These are phyloP conservation scores for Harpalus rubripes DNA, from an alignment of 2,888 invertebrate genomes.

Conservation along the genomic window DNA sequence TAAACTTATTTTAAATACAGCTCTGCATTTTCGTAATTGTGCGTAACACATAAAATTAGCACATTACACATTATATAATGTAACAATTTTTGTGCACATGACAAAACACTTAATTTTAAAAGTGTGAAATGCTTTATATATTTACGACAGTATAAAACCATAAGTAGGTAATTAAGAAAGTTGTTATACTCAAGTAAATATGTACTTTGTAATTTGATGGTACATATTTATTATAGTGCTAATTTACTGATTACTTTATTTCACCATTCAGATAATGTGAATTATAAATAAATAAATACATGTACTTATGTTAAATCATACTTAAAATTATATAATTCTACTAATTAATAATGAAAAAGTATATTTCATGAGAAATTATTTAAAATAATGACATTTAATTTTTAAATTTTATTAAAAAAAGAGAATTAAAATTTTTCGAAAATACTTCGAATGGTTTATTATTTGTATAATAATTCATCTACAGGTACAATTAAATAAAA, in stretches of 20 bases:
- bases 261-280: neutral
- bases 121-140: constrained; percentile 62
- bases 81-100: constrained; percentile 40
- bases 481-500: no score
- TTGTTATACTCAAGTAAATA: constrained; percentile 51
- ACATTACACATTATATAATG: constrained; percentile 28
- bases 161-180: constrained; percentile 61
- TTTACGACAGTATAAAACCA: constrained; percentile 56
- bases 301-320: neutral
- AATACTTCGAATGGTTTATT: no score
- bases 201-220: constrained; percentile 61
- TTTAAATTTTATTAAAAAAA: no score
- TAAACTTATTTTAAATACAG: neutral
- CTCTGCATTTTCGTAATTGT: constrained; percentile 23
- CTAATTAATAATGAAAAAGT: no score
- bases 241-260: constrained; percentile 11
- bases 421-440: no score
- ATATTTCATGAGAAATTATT: no score
- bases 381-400: no score
- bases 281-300: neutral
- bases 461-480: no score
- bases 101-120: constrained; percentile 56
- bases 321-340: no score
- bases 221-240: constrained; percentile 29
- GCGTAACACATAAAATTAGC: constrained; percentile 46